Evolutionary conservation across 1,140 invertebrate genomes (phyloP).

Genomic region (Laupala kohalensis): DNA sequence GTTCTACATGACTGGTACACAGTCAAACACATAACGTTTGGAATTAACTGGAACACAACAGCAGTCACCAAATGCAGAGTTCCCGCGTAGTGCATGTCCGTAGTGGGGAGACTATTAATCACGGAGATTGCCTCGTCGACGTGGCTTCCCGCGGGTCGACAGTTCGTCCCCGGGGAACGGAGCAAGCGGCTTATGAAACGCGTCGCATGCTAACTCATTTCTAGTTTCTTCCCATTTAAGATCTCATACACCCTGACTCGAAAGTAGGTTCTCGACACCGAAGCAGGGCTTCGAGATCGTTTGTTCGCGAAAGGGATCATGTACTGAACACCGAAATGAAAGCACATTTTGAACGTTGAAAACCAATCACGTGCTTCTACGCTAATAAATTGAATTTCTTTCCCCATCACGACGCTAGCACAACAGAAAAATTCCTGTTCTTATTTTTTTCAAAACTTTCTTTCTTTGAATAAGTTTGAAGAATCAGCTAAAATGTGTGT

Average conservation of each 20-base stretch:
- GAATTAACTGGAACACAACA: neutral
- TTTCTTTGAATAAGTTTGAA: too few species aligned
- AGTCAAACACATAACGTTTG: too few species aligned
- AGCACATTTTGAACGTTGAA: neutral
- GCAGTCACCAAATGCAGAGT: neutral
- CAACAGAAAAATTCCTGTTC: neutral
- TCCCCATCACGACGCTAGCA: neutral
- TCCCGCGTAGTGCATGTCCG: too few species aligned
- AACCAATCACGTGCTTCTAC: neutral
- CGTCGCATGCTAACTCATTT: too few species aligned
- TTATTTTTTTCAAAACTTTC: neutral
- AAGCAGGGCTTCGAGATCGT: too few species aligned
- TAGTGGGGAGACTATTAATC: neutral
- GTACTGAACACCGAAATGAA: neutral
- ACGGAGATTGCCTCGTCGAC: neutral
- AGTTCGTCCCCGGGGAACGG: neutral
- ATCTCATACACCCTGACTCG: too few species aligned
- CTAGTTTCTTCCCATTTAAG: too few species aligned
- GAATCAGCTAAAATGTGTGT: too few species aligned
- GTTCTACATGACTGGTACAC: too few species aligned
- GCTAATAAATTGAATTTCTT: neutral
- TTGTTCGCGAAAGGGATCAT: too few species aligned
- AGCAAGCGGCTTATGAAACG: neutral
- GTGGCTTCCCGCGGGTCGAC: neutral
- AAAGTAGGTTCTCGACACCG: neutral